Base-by-base conservation (phyloP, 1,140 invertebrate species). In the Lordiphosa mommai region DNA sequence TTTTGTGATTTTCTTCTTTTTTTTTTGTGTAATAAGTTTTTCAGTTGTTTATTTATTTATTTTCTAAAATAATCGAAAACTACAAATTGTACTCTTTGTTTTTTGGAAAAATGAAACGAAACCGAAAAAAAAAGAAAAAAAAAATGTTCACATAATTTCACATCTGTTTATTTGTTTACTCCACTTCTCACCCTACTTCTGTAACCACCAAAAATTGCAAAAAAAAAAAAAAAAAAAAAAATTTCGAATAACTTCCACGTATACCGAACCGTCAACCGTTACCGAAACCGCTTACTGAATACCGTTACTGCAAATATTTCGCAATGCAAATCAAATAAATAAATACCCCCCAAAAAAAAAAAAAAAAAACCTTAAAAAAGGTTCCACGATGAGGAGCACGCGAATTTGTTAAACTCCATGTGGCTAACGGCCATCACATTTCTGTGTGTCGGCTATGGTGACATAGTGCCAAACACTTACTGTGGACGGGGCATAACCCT, bases 401-500 rank as follows among this genome's bases (percentile, higher is more conserved):
- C 93, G 74, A 97, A 96, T 92, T 93, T 96, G 89, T 92, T 96
- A 89, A 96, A 96, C 92, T 95, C 95, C 86, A 95, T 97, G 94
- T 97, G 95, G 95, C 92, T 97, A 92, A 96, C 96, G 76, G 94
- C 95, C 88, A 96, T 95, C 89, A 96, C 95, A 63, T 96, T 96
- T 91, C 92, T 94, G 88, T 94, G 93, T 92, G 93, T 94, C 74
- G 93, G 93, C 77, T 94, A 94, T 88, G 93, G 93, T 71, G 96
- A 98, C 91, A 96, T 98, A 88, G 96, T 98, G 77, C 96, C 96
- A 73, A 97, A 97, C 91, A 97, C 96, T 52, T 96, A 97, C 92
- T 97, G 95, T 92, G 96, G 96, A 80, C 92, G 96, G 86, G 94
- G 93, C 85, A 96, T 97, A 89, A 95, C 96, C 73, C 94, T 98